A percentile compares a stretch with the other conserved stretches of the same genome.
phyloP scores from a whole-genome alignment of 2,113 vertebrate species.

The Arothron firmamentum region DNA sequence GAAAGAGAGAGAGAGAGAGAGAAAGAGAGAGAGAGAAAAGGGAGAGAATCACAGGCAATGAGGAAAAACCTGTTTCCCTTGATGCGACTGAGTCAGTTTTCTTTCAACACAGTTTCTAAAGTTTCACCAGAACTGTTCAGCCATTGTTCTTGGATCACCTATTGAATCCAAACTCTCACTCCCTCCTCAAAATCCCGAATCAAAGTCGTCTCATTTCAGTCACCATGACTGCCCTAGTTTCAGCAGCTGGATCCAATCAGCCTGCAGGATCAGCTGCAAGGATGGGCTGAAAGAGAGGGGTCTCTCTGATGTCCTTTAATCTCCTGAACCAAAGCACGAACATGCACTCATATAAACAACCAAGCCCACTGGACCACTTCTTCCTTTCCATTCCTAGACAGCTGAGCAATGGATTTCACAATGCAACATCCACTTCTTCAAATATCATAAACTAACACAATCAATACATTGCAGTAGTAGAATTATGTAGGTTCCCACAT shows the following conservation, averaged over 20 bases:
- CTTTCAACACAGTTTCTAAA: conserved; percentile 35
- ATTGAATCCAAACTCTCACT: conserved; percentile 41
- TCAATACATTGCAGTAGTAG: not conserved
- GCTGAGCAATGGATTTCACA: conserved; percentile 13
- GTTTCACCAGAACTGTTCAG: conserved; percentile 56
- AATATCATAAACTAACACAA: not conserved
- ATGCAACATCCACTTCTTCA: not conserved
- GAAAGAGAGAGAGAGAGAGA: not conserved
- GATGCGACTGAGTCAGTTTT: conserved; percentile 38
- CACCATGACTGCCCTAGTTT: conserved; percentile 23
- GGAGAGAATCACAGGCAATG: conserved; percentile 11
- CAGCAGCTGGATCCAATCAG: conserved; percentile 68
- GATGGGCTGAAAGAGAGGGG: conserved; percentile 32
- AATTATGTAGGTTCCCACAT: not conserved
- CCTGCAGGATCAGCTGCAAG: conserved; percentile 47
- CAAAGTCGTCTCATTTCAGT: conserved; percentile 38
- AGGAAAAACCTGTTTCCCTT: conserved; percentile 66
- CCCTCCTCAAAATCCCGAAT: conserved; percentile 38
- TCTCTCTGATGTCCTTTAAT: conserved; percentile 69
- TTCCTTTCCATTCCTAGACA: conserved; percentile 19
- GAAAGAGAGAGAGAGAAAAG: not conserved
- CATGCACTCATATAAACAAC: conserved; percentile 32
- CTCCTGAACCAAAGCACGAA: conserved; percentile 61
- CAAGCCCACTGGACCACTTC: conserved; percentile 3
- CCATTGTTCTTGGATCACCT: conserved; percentile 55